Percentiles rank a stretch among this genome's conserved stretches.
Conservation (phyloP, 2,113 vertebrate species). For the Nibea albiflora region DNA sequence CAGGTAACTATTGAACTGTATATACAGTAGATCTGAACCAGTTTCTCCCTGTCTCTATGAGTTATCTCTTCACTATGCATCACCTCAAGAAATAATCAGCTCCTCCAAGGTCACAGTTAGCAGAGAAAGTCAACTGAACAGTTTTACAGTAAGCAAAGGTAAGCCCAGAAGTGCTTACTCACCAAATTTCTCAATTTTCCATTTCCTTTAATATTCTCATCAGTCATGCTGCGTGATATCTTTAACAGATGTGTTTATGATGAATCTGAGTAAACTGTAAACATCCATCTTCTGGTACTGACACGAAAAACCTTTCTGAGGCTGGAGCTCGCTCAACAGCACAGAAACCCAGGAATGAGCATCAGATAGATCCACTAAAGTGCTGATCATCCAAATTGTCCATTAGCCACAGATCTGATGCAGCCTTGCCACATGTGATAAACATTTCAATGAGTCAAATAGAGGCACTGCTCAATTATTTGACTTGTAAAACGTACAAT, state of each 20-base stretch:
- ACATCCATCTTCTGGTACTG: slow-evolving; percentile 14
- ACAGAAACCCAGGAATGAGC: neutral
- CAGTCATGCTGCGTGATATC: slow-evolving; percentile 15
- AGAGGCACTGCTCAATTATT: slow-evolving; percentile 27
- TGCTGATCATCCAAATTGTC: slow-evolving; percentile 24
- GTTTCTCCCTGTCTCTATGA: neutral
- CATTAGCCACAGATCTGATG: slow-evolving; percentile 18
- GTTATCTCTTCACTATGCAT: neutral
- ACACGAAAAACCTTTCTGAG: slow-evolving; percentile 27
- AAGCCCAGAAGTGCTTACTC: slow-evolving; percentile 2
- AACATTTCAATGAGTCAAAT: slow-evolving; percentile 29
- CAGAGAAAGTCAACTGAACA: neutral
- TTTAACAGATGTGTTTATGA: slow-evolving; percentile 48
- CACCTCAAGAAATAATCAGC: neutral
- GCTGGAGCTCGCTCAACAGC: neutral
- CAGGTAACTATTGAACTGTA: neutral
- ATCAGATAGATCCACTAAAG: neutral
- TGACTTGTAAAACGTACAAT: slow-evolving; percentile 42
- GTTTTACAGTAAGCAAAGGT: neutral
- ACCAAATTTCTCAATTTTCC: neutral
- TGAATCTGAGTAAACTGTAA: slow-evolving; percentile 28
- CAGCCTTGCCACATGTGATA: neutral
- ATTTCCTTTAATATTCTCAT: slow-evolving; percentile 12
- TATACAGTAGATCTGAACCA: neutral
- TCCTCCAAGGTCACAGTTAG: neutral